Evolutionary conservation across 2,113 vertebrate genomes (phyloP), one percentile per base, ranked within the genome.

Genomic region (Theristicus caerulescens): DNA sequence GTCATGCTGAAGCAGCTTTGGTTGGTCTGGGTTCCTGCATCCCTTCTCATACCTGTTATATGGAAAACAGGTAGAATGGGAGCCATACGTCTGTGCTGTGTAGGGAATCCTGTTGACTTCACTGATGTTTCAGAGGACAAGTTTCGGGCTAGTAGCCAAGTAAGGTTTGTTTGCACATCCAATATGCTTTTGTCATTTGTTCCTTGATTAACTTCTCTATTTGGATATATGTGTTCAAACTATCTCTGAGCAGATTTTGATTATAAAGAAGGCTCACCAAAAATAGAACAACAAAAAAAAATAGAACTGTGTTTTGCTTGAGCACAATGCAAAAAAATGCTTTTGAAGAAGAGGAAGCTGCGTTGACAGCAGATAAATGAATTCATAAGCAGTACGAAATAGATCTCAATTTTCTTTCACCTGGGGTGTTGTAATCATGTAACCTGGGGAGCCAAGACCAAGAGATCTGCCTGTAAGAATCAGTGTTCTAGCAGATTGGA

Each of bases 391-490:
- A 62, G 19, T 49, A 86, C 49, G 74, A 76, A 88, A 94, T 94
- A 92, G 72, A 84, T 89, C 76, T 96, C 78, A 52, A 64, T 82
- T 89, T 86, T 95, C 57, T 67, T 95, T 89, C 72, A 86, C 62
- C 38, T 91, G 22, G 9, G 62, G 34, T 32, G 29, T 58, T 88
- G 46, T 79, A 91, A 91, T 88, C 73, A 24, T 57, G 34, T 85
- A 83, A 83, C 81, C n/a, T 80, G 59, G 42, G 46, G 59, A 95
- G 74, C 54, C 40, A 47, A 91, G 44, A 61, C 49, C 66, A 69
- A 72, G 42, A 81, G 54, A 84, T 93, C 38, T 73, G 78, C 62
- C 90, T 96, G 90, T 90, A 88, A 91, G 86, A 96, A 94, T 96
- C 83, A 94, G 74, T 1, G 0, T 96, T 95, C 20, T 66, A 84